Base-by-base conservation (phyloP, 1,140 invertebrate species). In the Tenebrio molitor region DNA sequence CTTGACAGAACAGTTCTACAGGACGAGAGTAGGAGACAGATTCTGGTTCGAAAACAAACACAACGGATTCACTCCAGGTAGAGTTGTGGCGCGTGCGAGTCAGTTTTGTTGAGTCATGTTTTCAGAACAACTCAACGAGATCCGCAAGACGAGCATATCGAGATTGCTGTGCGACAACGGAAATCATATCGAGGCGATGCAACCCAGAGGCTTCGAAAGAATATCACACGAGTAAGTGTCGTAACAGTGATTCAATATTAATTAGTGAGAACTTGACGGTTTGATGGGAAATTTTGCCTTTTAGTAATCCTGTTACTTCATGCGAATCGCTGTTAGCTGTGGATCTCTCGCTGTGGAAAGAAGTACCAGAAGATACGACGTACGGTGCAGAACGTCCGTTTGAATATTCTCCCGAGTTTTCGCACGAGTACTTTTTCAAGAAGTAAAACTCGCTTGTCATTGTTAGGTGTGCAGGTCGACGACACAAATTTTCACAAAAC, bases 131-230 rank as follows among this genome's bases (percentile, higher is more conserved):
- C 62, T 81, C 5, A 85, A 86, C 36, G 93, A 97, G 84, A 91
- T 99, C 71, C 87, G 95, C 8, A 96, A 96, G 80, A 84, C 89
- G 0, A 92, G 89, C 44, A 88, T 98, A 70, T 91, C 95, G 0
- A 87, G 93, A 67, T 83, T 98, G 3, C 83, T 98, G 16, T 99
- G 97, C 80, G 93, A 97, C 78, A 97, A 97, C 79, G 90, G 90
- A 2, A 91, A 95, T 76, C 84, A 91, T 46, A 87, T 95, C 29
- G 82, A 86, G 62, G 84, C 86, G 0, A 92, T 97, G 84, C 96
- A 97, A 83, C 89, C 87, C 1, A 80, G 80, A 80, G 90, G 86
- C 16, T 92, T 92, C 77, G 77, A 85, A 78, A 82, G 84, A 69
- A 84, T 91, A 70, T 89, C 88, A 2, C 75, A 82, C 75, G 78